Evolutionary conservation across 1,140 invertebrate species (phyloP).

Genomic region (Penaeus vannamei): DNA sequence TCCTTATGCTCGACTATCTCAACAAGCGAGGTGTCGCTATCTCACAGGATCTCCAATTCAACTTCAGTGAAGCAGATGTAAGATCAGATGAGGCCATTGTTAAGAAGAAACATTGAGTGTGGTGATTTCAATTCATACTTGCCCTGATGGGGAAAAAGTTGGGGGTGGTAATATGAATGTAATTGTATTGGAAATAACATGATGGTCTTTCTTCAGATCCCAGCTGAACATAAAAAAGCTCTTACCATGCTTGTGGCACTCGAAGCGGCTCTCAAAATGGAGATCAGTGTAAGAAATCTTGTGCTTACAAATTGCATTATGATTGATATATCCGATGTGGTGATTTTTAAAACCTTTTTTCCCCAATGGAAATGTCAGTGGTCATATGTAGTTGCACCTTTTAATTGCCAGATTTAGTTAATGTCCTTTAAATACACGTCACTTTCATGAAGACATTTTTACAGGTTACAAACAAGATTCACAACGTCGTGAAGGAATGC

Average conservation of each 20-base stretch:
- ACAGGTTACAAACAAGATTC: conserved; percentile 59
- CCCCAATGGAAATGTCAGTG: background rate
- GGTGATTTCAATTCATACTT: too few relatives aligned
- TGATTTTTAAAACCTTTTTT: background rate
- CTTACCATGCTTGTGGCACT: conserved; percentile 77
- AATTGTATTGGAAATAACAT: too few relatives aligned
- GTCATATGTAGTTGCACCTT: background rate
- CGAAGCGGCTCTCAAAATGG: conserved; percentile 54
- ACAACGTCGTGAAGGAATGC: conserved; percentile 52
- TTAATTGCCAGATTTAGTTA: too few relatives aligned
- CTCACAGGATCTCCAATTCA: background rate
- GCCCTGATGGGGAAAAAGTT: too few relatives aligned
- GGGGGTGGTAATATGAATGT: too few relatives aligned
- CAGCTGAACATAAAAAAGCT: too few relatives aligned
- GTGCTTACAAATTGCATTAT: background rate
- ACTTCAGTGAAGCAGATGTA: too few relatives aligned
- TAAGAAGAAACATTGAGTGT: too few relatives aligned
- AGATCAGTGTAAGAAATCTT: conserved; percentile 43
- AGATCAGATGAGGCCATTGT: too few relatives aligned
- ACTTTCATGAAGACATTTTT: background rate
- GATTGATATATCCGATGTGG: background rate
- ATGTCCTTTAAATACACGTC: too few relatives aligned
- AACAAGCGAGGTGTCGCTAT: conserved; percentile 84
- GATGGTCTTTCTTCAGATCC: too few relatives aligned
- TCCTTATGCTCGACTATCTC: conserved; percentile 91